Evolutionary conservation across 1,140 invertebrate genomes (phyloP), one percentile per base, ranked within the genome.

Genomic region (Drosophila asahinai): DNA sequence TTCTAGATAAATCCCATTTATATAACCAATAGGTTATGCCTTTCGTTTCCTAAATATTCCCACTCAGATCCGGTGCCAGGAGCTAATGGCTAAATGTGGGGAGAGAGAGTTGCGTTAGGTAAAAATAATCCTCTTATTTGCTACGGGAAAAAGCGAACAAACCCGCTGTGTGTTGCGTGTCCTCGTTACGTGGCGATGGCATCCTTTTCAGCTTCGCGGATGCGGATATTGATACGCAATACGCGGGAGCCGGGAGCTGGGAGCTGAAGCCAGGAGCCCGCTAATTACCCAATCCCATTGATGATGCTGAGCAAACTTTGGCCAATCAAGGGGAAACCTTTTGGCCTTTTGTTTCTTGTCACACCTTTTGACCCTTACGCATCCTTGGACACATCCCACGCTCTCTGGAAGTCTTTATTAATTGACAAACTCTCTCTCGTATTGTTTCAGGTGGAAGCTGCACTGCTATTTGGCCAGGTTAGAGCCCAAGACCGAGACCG

Each of bases 381-480:
- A 55, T 45, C 61, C 62, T 22, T 61, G 51, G 38, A 15, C 40
- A 17, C 40, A 43, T 12, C n/a, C 42, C 33, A 38, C 42, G 17
- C 51, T 57, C n/a, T 45, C 8, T 25, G 48, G 6, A 58, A 81
- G 40, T 42, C 42, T 36, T 81, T 27, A 71, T 79, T 83, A 75
- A 83, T 66, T 61, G 64, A 58, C 27, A 47, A 59, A 59, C 47
- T 70, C 51, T 70, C 51, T 79, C 61, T 49, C 54, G 43, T 40
- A 38, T 66, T 81, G 57, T 73, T 87, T 67, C 81, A 87, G 84
- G 65, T 84, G 77, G 62, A 67, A 78, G 42, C 65, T 79, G 78
- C 81, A 79, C 62, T 77, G 83, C 63, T 59, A 83, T 83, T 83
- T 81, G 77, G 77, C 54, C 54, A 68, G 60, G 54, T 74, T 82